phyloP scores from a whole-genome alignment of 2,113 vertebrate genomes.

The Orthonyx spaldingii region DNA sequence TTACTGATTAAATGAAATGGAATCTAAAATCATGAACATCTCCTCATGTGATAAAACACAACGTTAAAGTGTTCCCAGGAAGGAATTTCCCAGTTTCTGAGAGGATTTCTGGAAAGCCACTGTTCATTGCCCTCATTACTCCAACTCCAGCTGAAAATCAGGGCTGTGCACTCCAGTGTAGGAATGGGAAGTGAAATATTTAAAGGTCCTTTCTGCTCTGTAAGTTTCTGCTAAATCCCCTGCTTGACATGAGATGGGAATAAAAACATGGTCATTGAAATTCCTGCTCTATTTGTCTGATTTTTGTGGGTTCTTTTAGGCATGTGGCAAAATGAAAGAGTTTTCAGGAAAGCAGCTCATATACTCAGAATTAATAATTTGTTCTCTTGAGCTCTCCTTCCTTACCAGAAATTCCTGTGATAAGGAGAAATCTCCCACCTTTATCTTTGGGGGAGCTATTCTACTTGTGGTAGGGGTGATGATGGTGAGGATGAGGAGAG shows the following conservation, averaged over 20 bases:
- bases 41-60: background rate
- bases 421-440: background rate
- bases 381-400: background rate
- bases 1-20: background rate
- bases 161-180: background rate
- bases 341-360: background rate
- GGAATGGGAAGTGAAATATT: background rate
- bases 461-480: fast-evolving
- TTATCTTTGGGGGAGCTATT: background rate
- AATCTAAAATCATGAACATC: background rate
- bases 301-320: background rate
- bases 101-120: background rate
- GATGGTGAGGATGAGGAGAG: background rate
- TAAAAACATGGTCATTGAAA: background rate
- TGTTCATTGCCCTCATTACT: background rate
- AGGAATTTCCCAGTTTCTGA: background rate
- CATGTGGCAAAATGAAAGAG: background rate
- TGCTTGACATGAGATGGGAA: background rate
- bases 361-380: fast-evolving
- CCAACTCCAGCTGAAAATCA: background rate
- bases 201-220: background rate
- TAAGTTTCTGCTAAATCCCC: background rate
- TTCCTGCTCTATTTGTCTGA: background rate
- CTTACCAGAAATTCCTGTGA: background rate
- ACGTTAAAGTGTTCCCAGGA: background rate